A percentile compares a stretch with the other conserved stretches of the same genome.
phyloP scores from a whole-genome alignment of 1,140 invertebrate genomes.

The Delia radicum region DNA sequence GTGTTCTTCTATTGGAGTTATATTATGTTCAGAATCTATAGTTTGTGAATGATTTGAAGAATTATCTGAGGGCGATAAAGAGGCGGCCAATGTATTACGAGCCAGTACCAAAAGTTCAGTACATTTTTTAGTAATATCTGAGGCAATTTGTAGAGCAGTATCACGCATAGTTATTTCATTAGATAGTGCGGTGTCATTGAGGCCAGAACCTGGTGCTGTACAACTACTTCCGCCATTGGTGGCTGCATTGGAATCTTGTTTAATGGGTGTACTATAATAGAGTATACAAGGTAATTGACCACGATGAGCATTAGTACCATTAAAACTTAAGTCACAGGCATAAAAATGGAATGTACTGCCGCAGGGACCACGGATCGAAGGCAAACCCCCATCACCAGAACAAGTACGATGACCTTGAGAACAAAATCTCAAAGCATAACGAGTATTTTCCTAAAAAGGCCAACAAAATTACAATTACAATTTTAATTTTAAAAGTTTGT shows the following conservation, averaged over 20 bases:
- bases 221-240: not conserved
- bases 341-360: conserved; percentile 90
- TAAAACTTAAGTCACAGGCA: conserved; percentile 89
- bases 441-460: conserved; percentile 67
- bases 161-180: conserved; percentile 49
- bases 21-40: conserved; percentile 55
- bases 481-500: conserved; percentile 7
- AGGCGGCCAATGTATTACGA: conserved; percentile 61
- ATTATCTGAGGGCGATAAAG: conserved; percentile 58
- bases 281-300: conserved; percentile 94
- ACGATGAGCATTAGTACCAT: conserved; percentile 89
- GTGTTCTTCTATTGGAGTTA: conserved; percentile 55
- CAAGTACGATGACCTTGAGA: conserved; percentile 91
- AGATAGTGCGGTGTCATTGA: not conserved
- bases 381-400: conserved; percentile 89
- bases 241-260: conserved; percentile 32
- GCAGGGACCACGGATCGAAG: conserved; percentile 85
- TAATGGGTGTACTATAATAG: conserved; percentile 70
- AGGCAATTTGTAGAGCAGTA: conserved; percentile 61
- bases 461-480: not conserved
- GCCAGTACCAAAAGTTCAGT: conserved; percentile 72
- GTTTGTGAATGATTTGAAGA: conserved; percentile 66
- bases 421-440: conserved; percentile 85
- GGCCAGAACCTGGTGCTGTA: not conserved
- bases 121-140: conserved; percentile 71